phyloP scores from a whole-genome alignment of 2,113 vertebrate species.

The Silurus asotus region DNA sequence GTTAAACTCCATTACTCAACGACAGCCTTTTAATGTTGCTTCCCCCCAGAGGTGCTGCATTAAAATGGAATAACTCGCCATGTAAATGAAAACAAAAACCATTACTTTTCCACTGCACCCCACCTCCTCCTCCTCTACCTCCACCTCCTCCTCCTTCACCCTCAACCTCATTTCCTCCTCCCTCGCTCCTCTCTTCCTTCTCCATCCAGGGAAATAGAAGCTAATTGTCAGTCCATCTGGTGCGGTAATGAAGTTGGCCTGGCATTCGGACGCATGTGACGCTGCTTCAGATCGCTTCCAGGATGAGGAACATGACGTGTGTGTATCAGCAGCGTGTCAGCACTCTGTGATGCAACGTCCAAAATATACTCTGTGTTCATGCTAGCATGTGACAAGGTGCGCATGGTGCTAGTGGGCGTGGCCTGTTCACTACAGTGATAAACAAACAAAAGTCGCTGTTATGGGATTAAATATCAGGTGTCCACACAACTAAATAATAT shows the following conservation, averaged over 20 bases:
- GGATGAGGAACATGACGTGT: neutral
- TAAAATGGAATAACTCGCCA: conserved; percentile 80
- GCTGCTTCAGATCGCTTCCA: neutral
- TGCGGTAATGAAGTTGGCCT: conserved; percentile 74
- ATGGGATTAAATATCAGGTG: too few relatives aligned
- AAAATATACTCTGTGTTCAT: neutral
- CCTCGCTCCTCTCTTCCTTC: conserved; percentile 47
- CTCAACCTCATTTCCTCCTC: neutral
- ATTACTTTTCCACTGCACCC: conserved; percentile 59
- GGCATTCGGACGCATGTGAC: conserved; percentile 63
- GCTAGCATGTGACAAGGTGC: neutral
- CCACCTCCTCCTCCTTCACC: conserved; percentile 33
- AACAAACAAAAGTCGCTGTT: neutral
- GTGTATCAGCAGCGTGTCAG: neutral
- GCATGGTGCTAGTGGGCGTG: neutral
- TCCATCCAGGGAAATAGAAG: conserved; percentile 73
- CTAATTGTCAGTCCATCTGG: conserved; percentile 78
- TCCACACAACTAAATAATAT: neutral
- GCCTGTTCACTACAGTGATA: too few relatives aligned
- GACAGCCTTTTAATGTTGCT: conserved; percentile 78
- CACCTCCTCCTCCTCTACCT: conserved; percentile 42
- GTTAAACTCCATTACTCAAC: conserved; percentile 82
- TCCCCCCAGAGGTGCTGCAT: conserved; percentile 75
- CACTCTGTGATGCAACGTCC: neutral
- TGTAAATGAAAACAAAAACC: conserved; percentile 80